Evolutionary conservation across 2,113 vertebrate genomes (phyloP), one percentile per base, ranked within the genome.

Genomic region (Lota lota): DNA sequence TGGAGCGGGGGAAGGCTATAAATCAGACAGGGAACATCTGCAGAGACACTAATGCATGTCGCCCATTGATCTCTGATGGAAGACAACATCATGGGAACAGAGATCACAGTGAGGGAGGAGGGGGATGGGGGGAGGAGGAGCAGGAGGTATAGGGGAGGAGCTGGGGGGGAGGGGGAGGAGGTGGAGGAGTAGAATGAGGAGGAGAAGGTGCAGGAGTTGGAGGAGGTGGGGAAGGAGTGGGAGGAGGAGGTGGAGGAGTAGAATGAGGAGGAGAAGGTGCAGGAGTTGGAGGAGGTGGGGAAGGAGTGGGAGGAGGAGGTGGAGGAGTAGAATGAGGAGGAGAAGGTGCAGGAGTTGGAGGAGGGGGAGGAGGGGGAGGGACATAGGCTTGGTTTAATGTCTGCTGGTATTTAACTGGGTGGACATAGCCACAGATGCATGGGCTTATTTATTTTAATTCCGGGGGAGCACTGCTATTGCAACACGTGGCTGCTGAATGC

Each of bases 31-130:
- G 79, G 72, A 82, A 80, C 64, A 28, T 82, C 73, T 70, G 70
- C 63, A 86, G 68, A 84, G 68, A 66, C 67, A 80, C 72, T 86
- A 80, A 83, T 80, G 88, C 69, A 85, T 88, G 83, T 84, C 77
- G 77, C 65, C 76, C 78, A 87, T 88, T 87, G 85, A 90, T 90
- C 82, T 75, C 63, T 75, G 76, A 82, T 77, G 73, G 78, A 68
- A 75, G 69, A 75, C 70, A 86, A 72, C 82, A 70, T 81, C 75
- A 82, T 77, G 79, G 88, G 74, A 79, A 67, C 54, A 79, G 72
- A 78, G 72, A 82, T 81, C 76, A 74, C 80, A 68, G 70, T 69
- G 71, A 22, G 57, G 70, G 73, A 59, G 69, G 40, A 47, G 40
- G 8, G 10, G 40, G 40, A 47, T 5, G 40, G 2, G 40, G 40